Conservation (phyloP, 2,113 vertebrate species). For the Mesitornis unicolor region DNA sequence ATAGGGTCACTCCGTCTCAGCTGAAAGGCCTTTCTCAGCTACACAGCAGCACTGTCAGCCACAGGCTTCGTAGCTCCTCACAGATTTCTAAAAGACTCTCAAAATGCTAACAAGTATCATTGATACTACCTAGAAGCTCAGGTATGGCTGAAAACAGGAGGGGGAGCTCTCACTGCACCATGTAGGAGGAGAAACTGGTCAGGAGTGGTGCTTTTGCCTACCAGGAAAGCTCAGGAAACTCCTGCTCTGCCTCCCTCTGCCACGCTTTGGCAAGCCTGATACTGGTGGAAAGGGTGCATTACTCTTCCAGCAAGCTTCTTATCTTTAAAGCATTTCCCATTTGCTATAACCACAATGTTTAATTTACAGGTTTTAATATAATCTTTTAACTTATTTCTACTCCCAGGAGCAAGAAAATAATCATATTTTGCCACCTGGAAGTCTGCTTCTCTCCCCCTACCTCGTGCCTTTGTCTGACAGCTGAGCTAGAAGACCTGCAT, state of each 20-base stretch:
- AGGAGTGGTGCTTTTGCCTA: background rate
- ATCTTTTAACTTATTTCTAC: background rate
- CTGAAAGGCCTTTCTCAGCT: background rate
- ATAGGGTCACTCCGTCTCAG: background rate
- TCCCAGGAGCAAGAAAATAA: background rate
- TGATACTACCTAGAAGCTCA: background rate
- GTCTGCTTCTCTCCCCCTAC: background rate
- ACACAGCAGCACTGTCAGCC: background rate
- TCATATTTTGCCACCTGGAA: background rate
- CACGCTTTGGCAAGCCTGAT: background rate
- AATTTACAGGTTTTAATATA: background rate
- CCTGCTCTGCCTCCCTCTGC: too few species aligned
- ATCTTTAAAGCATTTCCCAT: background rate
- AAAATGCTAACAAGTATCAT: background rate
- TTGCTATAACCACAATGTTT: background rate
- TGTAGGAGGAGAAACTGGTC: background rate
- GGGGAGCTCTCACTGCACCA: constrained; percentile 13
- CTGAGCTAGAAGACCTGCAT: background rate
- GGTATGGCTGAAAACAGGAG: background rate
- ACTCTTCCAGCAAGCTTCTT: background rate
- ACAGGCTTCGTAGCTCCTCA: background rate
- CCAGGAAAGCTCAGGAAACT: background rate
- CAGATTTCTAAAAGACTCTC: background rate
- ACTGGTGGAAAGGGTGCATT: rapidly evolving
- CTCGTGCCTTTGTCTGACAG: background rate